Conservation (phyloP, 1,140 invertebrate genomes). For the Onthophagus taurus region DNA sequence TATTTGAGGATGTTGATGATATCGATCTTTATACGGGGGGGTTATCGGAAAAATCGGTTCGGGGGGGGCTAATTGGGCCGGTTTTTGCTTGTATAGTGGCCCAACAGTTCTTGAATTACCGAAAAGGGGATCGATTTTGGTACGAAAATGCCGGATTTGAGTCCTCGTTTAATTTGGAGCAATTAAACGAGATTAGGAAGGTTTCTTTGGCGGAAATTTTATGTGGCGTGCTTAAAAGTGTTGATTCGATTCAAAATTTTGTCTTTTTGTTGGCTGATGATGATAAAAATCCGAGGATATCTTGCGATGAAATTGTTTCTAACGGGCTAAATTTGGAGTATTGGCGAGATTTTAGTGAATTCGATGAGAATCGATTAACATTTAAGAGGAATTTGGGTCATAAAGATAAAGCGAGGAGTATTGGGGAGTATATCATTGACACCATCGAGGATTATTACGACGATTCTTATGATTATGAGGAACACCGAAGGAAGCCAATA, state of each 20-base stretch:
- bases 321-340: slow-evolving; percentile 58
- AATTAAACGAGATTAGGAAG: slow-evolving; percentile 76
- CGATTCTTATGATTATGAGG: slow-evolving; percentile 5
- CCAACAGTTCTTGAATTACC: slow-evolving; percentile 79
- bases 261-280: slow-evolving; percentile 61
- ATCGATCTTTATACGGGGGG: slow-evolving; percentile 89
- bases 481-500: background rate
- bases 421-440: slow-evolving; percentile 7
- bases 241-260: slow-evolving; percentile 62
- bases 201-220: slow-evolving; percentile 73
- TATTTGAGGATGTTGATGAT: slow-evolving; percentile 70
- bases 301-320: slow-evolving; percentile 57
- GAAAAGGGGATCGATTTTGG: slow-evolving; percentile 90
- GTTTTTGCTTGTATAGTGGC: slow-evolving; percentile 95
- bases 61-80: slow-evolving; percentile 82
- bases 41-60: slow-evolving; percentile 68
- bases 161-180: slow-evolving; percentile 69
- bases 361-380: background rate
- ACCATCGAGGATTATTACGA: slow-evolving; percentile 4
- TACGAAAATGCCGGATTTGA: slow-evolving; percentile 69
- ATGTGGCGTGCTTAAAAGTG: slow-evolving; percentile 70
- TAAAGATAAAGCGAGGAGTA: background rate
- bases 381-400: slow-evolving; percentile 1
- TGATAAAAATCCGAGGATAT: slow-evolving; percentile 52
- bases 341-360: slow-evolving; percentile 45